These are phyloP conservation scores for Penelope pileata DNA, from an alignment of 2,113 vertebrate genomes.

Conservation along the genomic window DNA sequence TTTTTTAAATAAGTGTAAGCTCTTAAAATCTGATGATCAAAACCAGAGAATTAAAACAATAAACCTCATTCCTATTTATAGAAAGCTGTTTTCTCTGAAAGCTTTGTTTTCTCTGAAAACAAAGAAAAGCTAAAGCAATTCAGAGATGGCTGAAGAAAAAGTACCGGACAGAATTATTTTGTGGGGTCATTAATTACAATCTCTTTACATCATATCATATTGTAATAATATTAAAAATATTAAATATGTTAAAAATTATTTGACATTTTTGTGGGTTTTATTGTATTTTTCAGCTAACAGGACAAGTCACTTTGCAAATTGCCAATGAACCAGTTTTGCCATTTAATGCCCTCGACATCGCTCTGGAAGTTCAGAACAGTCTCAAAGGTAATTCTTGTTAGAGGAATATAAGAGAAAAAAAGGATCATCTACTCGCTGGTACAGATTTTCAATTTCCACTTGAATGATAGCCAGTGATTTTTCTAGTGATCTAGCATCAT, in stretches of 20 bases:
- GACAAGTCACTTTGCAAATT: constrained; percentile 88
- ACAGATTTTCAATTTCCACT: background rate
- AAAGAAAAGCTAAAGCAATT: background rate
- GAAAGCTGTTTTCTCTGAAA: background rate
- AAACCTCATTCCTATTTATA: background rate
- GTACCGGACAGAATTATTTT: background rate
- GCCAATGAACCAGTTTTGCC: constrained; percentile 89
- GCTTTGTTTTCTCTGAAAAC: background rate
- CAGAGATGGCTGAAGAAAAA: background rate
- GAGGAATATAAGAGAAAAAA: background rate
- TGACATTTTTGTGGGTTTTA: background rate
- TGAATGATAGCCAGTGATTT: background rate
- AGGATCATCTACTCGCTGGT: background rate
- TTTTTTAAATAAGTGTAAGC: background rate
- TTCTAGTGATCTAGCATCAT: background rate
- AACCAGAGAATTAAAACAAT: background rate
- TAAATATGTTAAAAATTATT: background rate
- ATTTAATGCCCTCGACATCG: constrained; percentile 90
- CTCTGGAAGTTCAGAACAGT: constrained; percentile 90
- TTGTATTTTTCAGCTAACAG: constrained; percentile 87
- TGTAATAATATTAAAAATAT: background rate
- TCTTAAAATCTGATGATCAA: background rate
- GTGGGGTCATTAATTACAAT: background rate
- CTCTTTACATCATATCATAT: background rate
- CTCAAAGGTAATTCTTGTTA: constrained; percentile 87